These are phyloP conservation scores for Heliconius hewitsoni DNA, from an alignment of 1,140 invertebrate genomes.

Conservation along the genomic window DNA sequence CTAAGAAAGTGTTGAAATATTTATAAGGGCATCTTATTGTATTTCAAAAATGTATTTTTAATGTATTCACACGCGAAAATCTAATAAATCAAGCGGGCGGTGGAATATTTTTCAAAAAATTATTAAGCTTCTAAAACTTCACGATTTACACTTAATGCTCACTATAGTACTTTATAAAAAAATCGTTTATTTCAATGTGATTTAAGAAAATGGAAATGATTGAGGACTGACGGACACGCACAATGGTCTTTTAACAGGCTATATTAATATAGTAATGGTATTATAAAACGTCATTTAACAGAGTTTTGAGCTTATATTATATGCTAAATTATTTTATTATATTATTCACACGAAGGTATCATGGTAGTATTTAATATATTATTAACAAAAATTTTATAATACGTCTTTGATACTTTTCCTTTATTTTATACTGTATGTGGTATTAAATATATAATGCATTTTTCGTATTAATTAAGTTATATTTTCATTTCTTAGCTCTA, in stretches of 20 bases:
- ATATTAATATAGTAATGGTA: neutral
- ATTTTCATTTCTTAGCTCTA: too few species aligned
- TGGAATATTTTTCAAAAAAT: neutral
- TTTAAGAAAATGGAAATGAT: conserved; percentile 1
- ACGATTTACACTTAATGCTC: neutral
- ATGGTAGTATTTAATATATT: neutral
- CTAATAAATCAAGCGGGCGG: neutral
- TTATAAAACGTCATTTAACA: neutral
- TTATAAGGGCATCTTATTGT: conserved; percentile 11
- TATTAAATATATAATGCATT: too few species aligned
- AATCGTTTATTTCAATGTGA: conserved; percentile 5
- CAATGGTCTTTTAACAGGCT: neutral
- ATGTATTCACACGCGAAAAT: conserved; percentile 4
- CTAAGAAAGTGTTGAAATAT: neutral
- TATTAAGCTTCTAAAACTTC: conserved; percentile 5
- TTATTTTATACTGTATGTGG: too few species aligned
- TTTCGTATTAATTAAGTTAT: too few species aligned
- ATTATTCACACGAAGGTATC: neutral
- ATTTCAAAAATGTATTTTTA: neutral
- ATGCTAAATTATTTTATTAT: neutral
- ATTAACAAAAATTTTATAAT: too few species aligned
- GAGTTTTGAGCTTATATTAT: neutral
- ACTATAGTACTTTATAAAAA: neutral
- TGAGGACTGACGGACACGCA: neutral
- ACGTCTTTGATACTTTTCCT: too few species aligned